A percentile compares a stretch with the other conserved stretches of the same genome.
Conservation (phyloP, 2,797 vertebrate genomes). For the Coilia nasus region DNA sequence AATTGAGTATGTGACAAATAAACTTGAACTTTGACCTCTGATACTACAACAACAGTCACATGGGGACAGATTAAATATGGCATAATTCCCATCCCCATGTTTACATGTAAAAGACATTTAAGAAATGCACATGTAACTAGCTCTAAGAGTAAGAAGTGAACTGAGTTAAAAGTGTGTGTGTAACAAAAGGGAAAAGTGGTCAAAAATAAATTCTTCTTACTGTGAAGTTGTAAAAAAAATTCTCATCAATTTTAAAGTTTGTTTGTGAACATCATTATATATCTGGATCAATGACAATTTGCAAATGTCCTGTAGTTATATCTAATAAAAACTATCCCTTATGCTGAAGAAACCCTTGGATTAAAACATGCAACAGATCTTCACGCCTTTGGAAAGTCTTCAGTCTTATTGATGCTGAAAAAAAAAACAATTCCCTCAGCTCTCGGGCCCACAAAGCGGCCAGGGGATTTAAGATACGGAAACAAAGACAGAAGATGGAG, state of each 20-base stretch:
- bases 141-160: neutral
- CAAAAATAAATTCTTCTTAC: neutral
- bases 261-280: neutral
- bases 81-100: too few species aligned
- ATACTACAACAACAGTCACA: too few species aligned
- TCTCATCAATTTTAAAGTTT: too few species aligned
- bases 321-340: neutral
- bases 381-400: conserved; percentile 19
- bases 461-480: conserved; percentile 2
- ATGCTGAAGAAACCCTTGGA: neutral
- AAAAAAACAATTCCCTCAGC: neutral
- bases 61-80: too few species aligned
- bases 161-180: neutral
- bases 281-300: neutral
- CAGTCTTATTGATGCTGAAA: conserved; percentile 36
- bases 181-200: neutral
- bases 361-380: neutral
- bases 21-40: too few species aligned
- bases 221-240: neutral
- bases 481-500: conserved; percentile 8
- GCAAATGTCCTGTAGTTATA: neutral
- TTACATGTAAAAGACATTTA: too few species aligned
- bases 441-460: neutral
- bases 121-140: neutral
- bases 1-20: too few species aligned